phyloP scores from a whole-genome alignment of 2,113 vertebrate species.

The Phaetusa simplex region DNA sequence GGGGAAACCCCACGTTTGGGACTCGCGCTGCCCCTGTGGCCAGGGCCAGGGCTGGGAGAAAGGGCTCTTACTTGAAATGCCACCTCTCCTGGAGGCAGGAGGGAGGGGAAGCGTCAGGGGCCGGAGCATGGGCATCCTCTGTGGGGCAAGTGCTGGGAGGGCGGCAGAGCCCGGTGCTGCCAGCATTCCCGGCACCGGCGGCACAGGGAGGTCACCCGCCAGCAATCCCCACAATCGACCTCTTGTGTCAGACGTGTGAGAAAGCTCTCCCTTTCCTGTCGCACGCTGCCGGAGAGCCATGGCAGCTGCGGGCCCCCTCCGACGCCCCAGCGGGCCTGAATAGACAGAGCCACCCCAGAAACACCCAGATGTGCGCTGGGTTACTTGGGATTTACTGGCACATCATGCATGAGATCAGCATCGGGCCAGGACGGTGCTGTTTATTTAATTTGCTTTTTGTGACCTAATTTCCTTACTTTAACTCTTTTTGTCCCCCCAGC shows the following conservation, averaged over 20 bases:
- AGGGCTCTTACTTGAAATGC: neutral
- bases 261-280: slow-evolving; percentile 69
- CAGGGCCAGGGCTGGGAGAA: neutral
- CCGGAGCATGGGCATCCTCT: neutral
- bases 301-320: slow-evolving; percentile 42
- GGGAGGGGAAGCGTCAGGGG: neutral
- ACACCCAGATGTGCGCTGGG: slow-evolving; percentile 21
- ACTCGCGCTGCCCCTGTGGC: neutral
- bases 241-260: slow-evolving; percentile 59
- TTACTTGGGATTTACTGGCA: slow-evolving; percentile 1
- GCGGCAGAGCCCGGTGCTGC: neutral
- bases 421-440: neutral
- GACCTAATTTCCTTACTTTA: slow-evolving; percentile 40
- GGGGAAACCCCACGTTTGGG: neutral
- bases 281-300: slow-evolving; percentile 33
- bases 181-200: neutral
- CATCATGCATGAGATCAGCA: neutral
- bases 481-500: neutral
- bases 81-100: neutral
- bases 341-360: slow-evolving; percentile 32
- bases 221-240: slow-evolving; percentile 45
- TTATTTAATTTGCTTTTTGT: neutral
- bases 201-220: slow-evolving; percentile 17
- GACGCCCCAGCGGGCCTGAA: neutral
- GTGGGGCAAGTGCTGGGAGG: neutral